A percentile compares a stretch with the other conserved stretches of the same genome.
Evolutionary conservation across 2,797 vertebrate genomes (phyloP).

Genomic region (Enteromius trimaculatus): DNA sequence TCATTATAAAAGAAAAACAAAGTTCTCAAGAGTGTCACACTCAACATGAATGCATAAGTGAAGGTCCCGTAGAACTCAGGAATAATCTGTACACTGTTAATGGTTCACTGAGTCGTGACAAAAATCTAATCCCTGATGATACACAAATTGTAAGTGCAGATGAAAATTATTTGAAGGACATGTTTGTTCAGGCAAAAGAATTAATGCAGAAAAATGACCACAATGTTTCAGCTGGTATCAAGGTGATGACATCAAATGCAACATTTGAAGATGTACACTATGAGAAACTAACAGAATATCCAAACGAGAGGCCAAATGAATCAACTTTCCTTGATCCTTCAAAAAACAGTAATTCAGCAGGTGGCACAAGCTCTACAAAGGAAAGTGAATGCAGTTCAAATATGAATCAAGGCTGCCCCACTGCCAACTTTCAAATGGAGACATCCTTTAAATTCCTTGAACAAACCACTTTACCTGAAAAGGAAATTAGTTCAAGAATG

Average conservation of each 20-base stretch:
- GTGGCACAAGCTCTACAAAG: constrained; percentile 6
- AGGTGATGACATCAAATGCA: constrained; percentile 43
- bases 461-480: constrained; percentile 26
- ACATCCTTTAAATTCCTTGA: background rate
- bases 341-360: constrained; percentile 25
- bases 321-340: constrained; percentile 29
- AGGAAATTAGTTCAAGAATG: constrained; percentile 1
- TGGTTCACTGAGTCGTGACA: constrained; percentile 51
- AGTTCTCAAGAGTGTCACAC: constrained; percentile 54
- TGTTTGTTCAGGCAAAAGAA: constrained; percentile 44
- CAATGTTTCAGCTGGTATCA: constrained; percentile 14
- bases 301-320: constrained; percentile 46
- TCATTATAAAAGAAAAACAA: constrained; percentile 68
- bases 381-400: constrained; percentile 19
- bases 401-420: constrained; percentile 32
- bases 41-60: constrained; percentile 42
- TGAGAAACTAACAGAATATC: constrained; percentile 51
- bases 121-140: constrained; percentile 45
- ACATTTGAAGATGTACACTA: constrained; percentile 38
- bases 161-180: constrained; percentile 54
- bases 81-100: constrained; percentile 59
- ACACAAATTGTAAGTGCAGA: constrained; percentile 61
- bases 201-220: constrained; percentile 49
- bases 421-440: constrained; percentile 35
- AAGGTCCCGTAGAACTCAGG: constrained; percentile 54